Evolutionary conservation across 2,797 vertebrate species (phyloP).

Genomic region (Pipistrellus pipistrellus): DNA sequence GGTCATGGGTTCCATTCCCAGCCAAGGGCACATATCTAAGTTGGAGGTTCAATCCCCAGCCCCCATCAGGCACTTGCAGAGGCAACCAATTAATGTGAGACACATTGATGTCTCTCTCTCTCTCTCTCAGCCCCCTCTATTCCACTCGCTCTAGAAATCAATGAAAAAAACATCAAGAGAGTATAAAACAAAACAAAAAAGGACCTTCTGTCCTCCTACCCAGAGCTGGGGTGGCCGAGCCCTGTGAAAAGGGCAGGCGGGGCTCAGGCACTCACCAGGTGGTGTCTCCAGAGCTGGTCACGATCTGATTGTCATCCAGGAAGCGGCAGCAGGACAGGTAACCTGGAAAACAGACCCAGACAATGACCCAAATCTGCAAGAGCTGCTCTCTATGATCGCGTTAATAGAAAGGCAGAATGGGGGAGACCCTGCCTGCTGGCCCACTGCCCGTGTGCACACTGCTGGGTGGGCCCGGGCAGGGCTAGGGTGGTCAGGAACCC

Average conservation of each 20-base stretch:
- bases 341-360: constrained; percentile 87
- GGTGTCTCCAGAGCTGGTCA: constrained; percentile 99
- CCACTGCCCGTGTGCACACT: neutral
- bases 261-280: constrained; percentile 93
- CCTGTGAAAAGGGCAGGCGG: fast-evolving
- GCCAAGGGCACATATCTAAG: neutral
- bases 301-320: constrained; percentile 98
- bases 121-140: neutral
- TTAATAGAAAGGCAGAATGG: neutral
- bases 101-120: neutral
- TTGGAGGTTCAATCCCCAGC: neutral
- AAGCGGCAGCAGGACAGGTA: constrained; percentile 99
- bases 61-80: too few species aligned
- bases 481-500: neutral
- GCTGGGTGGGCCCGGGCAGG: neutral
- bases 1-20: neutral
- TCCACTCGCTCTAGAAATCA: neutral
- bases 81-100: neutral
- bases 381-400: fast-evolving
- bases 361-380: neutral
- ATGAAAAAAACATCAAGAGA: neutral
- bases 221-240: neutral
- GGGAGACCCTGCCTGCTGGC: neutral
- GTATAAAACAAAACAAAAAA: neutral
- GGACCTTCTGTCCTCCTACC: neutral